Evolutionary conservation across 2,113 vertebrate species (phyloP), one percentile per base, ranked within the genome.

Genomic region (Amblyornis subalaris): DNA sequence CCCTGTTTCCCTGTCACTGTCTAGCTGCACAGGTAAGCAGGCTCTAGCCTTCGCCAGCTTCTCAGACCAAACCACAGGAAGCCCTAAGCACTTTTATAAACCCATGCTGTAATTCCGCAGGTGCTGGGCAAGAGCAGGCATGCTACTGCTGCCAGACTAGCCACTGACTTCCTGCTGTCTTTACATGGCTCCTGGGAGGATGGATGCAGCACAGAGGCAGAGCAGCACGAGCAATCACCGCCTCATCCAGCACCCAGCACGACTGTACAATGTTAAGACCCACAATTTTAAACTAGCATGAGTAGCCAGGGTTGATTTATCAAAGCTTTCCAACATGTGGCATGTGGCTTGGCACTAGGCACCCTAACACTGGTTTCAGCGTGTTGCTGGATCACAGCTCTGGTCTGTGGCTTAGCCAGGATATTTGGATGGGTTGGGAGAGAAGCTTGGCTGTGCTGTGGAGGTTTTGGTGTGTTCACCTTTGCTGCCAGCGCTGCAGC

Each of bases 221-320:
- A 70, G 24, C 2, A 3, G 55, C 29, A 57, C 0, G 0, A 54
- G 54, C 1, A 1, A 40, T 47, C 7, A 5, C 22, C 0, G 0
- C 51, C 55, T 88, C 14, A 25, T 66, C 47, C 17, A 70, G 64
- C 31, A 29, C 28, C 36, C 26, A 3, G 24, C 36, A 38, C 0
- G 0, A 29, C 35, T 3, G 0, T 58, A 40, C 14, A 14, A 71
- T 35, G 35, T 38, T 74, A 84, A 80, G 26, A 16, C 38, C 29
- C 45, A 20, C 0, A 0, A 21, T 67, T 89, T 70, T 47, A 67
- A 89, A 42, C 67, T 76, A 84, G 40, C 0, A 0, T 55, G 44
- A 78, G 44, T 38, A 51, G 40, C 48, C 45, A 75, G 65, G 75
- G 24, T 26, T 74, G 29, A 57, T 75, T 81, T 60, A 29, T 53